Evolutionary conservation across 2,888 invertebrate genomes (phyloP), one percentile per base, ranked within the genome.

Genomic region (Autographa pulchrina): DNA sequence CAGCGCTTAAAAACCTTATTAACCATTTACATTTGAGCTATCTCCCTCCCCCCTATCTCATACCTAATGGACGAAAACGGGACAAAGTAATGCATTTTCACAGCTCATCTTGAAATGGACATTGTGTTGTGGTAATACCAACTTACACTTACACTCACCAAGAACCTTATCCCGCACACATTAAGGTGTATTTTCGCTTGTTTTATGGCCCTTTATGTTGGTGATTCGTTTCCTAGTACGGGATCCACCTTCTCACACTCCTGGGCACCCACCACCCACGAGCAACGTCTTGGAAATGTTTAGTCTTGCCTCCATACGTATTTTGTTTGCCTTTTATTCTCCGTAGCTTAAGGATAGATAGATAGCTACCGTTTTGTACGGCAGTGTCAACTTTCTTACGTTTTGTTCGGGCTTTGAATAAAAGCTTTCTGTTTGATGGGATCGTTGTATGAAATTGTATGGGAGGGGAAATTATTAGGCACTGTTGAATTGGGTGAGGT

Each of bases 241-340:
- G 77, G 81, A 79, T 78, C 85, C 87, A 86, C 80, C 65, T 76
- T 71, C 88, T 68, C 87, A 78, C 70, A 74, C 87, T 78, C 68
- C 69, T 63, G 72, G 69, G 61, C 82, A 78, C 78, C 73, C 82
- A 48, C 79, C 76, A 65, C 81, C 88, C 89, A 86, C 82, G 86
- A 88, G 88, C 93, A 90, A 85, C 92, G 93, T 94, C 94, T 94
- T 94, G 94, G 92, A 92, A 93, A 92, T 91, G 93, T 91, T 93
- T 92, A 92, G 94, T 92, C 90, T 91, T 90, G 90, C 89, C 87
- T 90, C 90, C 92, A 92, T 92, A 94, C 90, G 90, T 86, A 90
- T 93, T 94, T 94, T 94, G 93, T 94, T 94, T 93, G 91, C 87
- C 88, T 90, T 91, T 91, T 92, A 91, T 93, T 92, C 91, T 89